Conservation (phyloP, 2,888 invertebrate genomes). For the Busseola fusca region DNA sequence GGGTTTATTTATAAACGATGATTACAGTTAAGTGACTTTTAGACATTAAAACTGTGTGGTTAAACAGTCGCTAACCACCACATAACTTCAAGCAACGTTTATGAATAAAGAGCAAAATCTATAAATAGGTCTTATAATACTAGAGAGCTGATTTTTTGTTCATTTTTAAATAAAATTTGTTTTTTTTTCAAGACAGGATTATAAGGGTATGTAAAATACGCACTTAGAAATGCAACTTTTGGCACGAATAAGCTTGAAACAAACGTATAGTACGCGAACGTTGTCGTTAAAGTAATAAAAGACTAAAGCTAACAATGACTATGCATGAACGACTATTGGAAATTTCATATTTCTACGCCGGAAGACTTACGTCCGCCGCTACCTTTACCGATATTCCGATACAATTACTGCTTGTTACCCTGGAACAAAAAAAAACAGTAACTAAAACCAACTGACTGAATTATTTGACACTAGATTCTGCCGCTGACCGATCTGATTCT, state of each 20-base stretch:
- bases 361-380: conserved; percentile 67
- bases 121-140: conserved; percentile 79
- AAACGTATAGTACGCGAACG: conserved; percentile 62
- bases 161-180: conserved; percentile 59
- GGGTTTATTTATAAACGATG: too few species aligned
- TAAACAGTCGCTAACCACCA: too few species aligned
- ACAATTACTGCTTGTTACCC: conserved; percentile 75
- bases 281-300: conserved; percentile 66
- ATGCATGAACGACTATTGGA: conserved; percentile 73
- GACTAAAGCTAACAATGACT: conserved; percentile 85
- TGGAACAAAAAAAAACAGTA: conserved; percentile 67
- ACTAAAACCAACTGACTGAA: conserved; percentile 10
- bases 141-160: conserved; percentile 77
- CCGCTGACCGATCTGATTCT: too few species aligned
- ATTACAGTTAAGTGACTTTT: too few species aligned
- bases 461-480: not conserved
- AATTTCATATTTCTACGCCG: conserved; percentile 69
- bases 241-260: conserved; percentile 73
- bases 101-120: conserved; percentile 46
- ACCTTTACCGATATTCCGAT: conserved; percentile 67
- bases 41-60: too few species aligned
- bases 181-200: conserved; percentile 34
- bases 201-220: conserved; percentile 59
- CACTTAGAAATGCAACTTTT: conserved; percentile 63
- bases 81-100: too few species aligned